phyloP scores from a whole-genome alignment of 1,140 invertebrate species.

The Brachionus rubens region DNA sequence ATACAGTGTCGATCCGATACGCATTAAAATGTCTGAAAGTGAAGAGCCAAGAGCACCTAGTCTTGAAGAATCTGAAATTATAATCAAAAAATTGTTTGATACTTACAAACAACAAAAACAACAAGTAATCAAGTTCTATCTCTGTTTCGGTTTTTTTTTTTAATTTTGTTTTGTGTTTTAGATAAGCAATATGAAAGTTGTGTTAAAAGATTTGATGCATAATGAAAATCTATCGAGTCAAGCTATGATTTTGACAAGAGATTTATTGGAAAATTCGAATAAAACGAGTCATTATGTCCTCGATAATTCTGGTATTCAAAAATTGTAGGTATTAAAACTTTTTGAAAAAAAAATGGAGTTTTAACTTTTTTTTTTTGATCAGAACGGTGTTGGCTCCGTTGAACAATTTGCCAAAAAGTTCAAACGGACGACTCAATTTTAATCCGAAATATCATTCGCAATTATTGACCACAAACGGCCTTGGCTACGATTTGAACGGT shows the following conservation, averaged over 20 bases:
- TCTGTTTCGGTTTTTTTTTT: no score
- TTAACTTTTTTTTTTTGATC: not conserved
- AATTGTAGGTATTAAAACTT: conserved; percentile 17
- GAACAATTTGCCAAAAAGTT: conserved; percentile 33
- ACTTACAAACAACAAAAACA: conserved; percentile 43
- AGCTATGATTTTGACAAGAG: conserved; percentile 17
- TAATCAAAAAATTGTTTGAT: conserved; percentile 43
- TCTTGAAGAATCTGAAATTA: conserved; percentile 38
- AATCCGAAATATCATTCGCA: conserved; percentile 38
- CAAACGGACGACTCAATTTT: conserved; percentile 1
- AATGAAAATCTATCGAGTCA: conserved; percentile 42
- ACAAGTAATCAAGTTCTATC: no score
- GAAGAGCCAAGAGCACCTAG: conserved; percentile 42
- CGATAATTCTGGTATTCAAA: conserved; percentile 6
- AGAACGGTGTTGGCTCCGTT: conserved; percentile 9
- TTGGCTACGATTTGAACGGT: conserved; percentile 18
- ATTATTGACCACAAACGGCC: conserved; percentile 28
- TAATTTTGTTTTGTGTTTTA: not conserved
- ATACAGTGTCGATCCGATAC: conserved; percentile 27
- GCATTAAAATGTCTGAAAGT: conserved; percentile 19
- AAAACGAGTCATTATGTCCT: conserved; percentile 25
- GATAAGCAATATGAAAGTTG: conserved; percentile 46
- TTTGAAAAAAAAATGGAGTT: not conserved
- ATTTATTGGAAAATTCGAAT: conserved; percentile 22
- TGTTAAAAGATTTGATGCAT: conserved; percentile 38